Percentiles rank a stretch among this genome's conserved stretches.
phyloP scores from a whole-genome alignment of 2,797 vertebrate genomes.

The Sebastes paucispinis region DNA sequence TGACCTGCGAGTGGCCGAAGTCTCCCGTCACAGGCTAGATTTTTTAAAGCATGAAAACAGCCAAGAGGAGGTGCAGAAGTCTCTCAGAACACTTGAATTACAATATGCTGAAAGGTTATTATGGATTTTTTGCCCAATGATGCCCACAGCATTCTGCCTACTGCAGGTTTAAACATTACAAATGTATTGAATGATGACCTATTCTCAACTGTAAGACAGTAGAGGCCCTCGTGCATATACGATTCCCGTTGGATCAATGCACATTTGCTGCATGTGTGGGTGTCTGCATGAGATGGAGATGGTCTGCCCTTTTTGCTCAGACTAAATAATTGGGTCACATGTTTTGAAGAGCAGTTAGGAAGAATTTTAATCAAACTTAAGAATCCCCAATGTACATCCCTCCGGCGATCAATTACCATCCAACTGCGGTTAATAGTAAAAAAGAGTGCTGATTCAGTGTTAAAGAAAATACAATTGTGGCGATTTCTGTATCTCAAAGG shows the following conservation, averaged over 20 bases:
- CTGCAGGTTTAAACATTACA: too few species aligned
- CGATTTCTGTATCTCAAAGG: not conserved
- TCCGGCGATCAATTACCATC: conserved; percentile 53
- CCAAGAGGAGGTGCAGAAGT: too few species aligned
- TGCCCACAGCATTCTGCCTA: too few species aligned
- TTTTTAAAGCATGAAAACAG: too few species aligned
- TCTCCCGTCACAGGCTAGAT: too few species aligned
- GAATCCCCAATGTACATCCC: conserved; percentile 55
- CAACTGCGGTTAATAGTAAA: conserved; percentile 15
- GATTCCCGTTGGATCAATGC: not conserved
- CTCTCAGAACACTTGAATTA: too few species aligned
- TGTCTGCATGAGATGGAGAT: conserved; percentile 18
- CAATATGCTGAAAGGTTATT: too few species aligned
- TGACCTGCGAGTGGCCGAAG: too few species aligned
- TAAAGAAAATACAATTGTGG: not conserved
- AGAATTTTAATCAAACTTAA: conserved; percentile 74
- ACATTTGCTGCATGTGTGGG: not conserved
- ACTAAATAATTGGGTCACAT: conserved; percentile 67
- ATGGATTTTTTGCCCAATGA: too few species aligned
- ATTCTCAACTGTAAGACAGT: too few species aligned
- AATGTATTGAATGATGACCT: too few species aligned
- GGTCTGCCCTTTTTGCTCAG: conserved; percentile 40
- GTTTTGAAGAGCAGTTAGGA: conserved; percentile 66
- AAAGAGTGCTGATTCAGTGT: conserved; percentile 23
- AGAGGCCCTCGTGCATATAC: too few species aligned